A percentile compares a stretch with the other conserved stretches of the same genome.
These are phyloP conservation scores for Myotis pilosus DNA, from an alignment of 2,797 vertebrate genomes.

Conservation along the genomic window DNA sequence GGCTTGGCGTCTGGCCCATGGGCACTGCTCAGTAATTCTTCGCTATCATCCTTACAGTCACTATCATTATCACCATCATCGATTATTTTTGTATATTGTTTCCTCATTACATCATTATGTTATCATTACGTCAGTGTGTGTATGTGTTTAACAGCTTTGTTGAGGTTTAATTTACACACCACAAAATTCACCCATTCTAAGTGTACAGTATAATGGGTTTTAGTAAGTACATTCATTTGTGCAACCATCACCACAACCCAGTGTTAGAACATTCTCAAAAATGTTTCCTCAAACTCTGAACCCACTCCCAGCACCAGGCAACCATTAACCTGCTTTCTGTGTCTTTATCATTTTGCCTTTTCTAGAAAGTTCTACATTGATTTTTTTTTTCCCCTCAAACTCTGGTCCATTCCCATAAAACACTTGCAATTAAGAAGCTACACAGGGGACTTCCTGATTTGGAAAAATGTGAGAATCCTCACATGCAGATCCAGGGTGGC, in stretches of 20 bases:
- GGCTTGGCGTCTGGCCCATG: not conserved
- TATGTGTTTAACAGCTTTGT: not conserved
- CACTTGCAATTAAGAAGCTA: not conserved
- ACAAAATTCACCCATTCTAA: not conserved
- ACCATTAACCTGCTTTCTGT: not conserved
- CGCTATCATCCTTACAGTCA: fast-evolving
- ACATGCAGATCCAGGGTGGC: not conserved
- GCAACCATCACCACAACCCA: not conserved
- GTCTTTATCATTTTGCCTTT: not conserved
- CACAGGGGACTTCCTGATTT: not conserved
- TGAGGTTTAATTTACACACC: not conserved
- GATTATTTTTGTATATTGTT: not conserved
- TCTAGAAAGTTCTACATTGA: conserved; percentile 6
- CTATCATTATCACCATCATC: no score
- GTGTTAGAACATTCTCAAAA: not conserved
- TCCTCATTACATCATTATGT: not conserved
- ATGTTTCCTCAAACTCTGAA: not conserved
- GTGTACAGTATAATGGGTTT: not conserved
- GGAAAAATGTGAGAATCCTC: not conserved
- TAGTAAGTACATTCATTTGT: not conserved
- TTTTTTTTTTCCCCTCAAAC: not conserved
- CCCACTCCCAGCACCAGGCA: not conserved
- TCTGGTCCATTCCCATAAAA: not conserved
- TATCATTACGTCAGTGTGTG: not conserved
- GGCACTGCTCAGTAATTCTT: not conserved